Base-by-base conservation (phyloP, 2,113 vertebrate genomes). In the Nicator chloris region DNA sequence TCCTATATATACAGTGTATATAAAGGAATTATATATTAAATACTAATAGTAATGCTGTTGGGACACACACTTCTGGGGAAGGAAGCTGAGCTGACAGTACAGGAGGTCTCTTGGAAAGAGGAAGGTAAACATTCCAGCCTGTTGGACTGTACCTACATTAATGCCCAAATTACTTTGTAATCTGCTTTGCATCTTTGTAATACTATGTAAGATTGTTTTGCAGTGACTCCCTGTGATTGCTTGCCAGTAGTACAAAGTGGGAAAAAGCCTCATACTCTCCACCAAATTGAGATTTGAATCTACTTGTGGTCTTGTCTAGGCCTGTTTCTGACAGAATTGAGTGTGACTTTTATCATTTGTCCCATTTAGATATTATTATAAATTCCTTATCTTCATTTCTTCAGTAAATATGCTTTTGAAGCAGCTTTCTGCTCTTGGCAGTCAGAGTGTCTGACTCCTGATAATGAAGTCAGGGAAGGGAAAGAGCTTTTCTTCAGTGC, bases 341-440 rank as follows among this genome's bases (percentile, higher is more conserved):
- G 91, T 97, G 96, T 95, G 92, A 95, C 96, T 95, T 83, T 95
- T 96, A 97, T 97, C 88, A 80, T 91, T 95, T 93, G 79, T 93
- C 57, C 96, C 96, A 93, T 97, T 97, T 97, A 97, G 97, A 96
- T 97, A 94, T 86, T 97, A 19, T 92, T 96, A 18, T 51, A 90
- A 87, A 87, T 95, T 95, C 66, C 95, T 97, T 98, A 98, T 97
- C 97, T 97, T 93, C 80, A 69, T 86, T 97, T 94, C 92, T 97
- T 95, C 82, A 86, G 70, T 95, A 97, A 92, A 87, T 80, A 92
- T 95, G 95, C 82, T 95, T 98, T 97, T 96, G 94, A 96, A 96
- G 90, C 86, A 93, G 87, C 81, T 85, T 95, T 97, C 88, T 85
- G 75, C 45, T 82, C 66, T 93, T 95, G 91, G 93, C 95, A 93